phyloP scores from a whole-genome alignment of 2,113 vertebrate genomes.

The Lepus timidus region DNA sequence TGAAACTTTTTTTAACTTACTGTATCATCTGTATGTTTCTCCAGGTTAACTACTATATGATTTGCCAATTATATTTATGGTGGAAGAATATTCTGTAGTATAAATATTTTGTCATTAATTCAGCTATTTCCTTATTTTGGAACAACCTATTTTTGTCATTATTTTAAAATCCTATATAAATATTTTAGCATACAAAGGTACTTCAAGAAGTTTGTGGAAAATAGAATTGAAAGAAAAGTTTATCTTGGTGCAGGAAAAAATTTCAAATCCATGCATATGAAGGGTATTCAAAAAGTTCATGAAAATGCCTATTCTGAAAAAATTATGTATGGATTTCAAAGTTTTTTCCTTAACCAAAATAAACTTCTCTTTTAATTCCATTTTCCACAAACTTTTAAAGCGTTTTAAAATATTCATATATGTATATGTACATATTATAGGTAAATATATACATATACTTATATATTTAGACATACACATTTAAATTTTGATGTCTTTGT shows the following conservation, averaged over 20 bases:
- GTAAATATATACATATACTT: not conserved
- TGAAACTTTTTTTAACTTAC: not conserved
- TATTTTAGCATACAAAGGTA: not conserved
- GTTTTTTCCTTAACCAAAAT: too few relatives aligned
- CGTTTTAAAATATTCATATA: too few relatives aligned
- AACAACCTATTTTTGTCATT: not conserved
- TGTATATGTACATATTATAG: not conserved
- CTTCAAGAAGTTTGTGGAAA: too few relatives aligned
- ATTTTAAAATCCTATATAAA: slow-evolving; percentile 1
- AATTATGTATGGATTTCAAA: too few relatives aligned
- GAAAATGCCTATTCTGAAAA: too few relatives aligned
- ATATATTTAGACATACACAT: not conserved
- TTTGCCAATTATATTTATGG: not conserved
- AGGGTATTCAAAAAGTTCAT: too few relatives aligned
- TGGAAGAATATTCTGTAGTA: not conserved
- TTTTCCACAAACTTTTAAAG: too few relatives aligned
- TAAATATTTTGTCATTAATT: not conserved
- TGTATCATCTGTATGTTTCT: not conserved
- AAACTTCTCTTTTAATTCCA: too few relatives aligned
- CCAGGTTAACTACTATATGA: not conserved
- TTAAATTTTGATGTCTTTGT: not conserved
- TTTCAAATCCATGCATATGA: too few relatives aligned
- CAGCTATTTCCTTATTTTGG: not conserved
- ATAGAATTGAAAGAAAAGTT: too few relatives aligned
- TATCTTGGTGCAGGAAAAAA: too few relatives aligned